Conservation (phyloP, 1,140 invertebrate species). For the Apocrypta bakeri region DNA sequence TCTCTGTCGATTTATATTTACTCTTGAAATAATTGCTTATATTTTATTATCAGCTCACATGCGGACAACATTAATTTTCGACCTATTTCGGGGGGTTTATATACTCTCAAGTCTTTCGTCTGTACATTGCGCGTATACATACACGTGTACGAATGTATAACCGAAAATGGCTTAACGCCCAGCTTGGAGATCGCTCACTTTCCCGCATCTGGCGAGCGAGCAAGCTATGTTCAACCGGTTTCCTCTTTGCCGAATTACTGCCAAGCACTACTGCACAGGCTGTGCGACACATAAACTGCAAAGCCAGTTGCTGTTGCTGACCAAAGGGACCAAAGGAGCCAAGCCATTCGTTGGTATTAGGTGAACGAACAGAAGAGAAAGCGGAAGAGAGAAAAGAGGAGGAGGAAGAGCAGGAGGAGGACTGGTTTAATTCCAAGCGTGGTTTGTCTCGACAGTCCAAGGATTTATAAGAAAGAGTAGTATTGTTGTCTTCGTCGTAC, state of each 20-base stretch:
- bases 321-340: background rate
- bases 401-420: background rate
- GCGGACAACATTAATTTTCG: constrained; percentile 12
- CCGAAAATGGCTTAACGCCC: constrained; percentile 3
- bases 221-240: too few species aligned
- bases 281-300: too few species aligned
- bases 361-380: too few species aligned
- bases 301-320: too few species aligned
- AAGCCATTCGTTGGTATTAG: background rate
- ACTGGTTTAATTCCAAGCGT: constrained; percentile 60
- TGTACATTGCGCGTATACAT: background rate
- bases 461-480: constrained; percentile 51
- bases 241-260: background rate
- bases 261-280: too few species aligned
- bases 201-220: background rate
- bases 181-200: background rate
- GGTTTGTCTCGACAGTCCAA: constrained; percentile 33
- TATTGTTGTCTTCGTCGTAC: too few species aligned
- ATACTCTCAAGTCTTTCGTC: background rate
- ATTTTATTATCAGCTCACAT: constrained; percentile 25
- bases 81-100: background rate
- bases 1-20: constrained; percentile 23
- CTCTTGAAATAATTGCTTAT: constrained; percentile 28
- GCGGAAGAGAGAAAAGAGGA: too few species aligned
- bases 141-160: background rate